Percentiles rank a stretch among this genome's conserved stretches.
Evolutionary conservation across 2,113 vertebrate genomes (phyloP).

Genomic region (Genyomyrus donnyi): DNA sequence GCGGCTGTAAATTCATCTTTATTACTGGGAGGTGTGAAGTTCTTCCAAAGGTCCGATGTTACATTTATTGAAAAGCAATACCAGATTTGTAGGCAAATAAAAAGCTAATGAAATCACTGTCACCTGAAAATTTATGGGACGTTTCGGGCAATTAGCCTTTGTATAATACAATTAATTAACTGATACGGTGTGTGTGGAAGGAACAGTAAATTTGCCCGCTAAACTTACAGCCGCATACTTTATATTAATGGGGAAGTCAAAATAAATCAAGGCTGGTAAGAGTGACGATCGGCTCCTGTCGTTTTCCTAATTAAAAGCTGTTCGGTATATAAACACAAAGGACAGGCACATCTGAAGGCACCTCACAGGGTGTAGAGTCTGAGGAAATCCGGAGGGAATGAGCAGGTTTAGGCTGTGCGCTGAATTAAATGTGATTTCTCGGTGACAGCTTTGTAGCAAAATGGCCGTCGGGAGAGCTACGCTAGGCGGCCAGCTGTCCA

Average conservation of each 20-base stretch:
- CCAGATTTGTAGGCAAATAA: background rate
- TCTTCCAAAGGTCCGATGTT: background rate
- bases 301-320: background rate
- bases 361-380: background rate
- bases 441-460: background rate
- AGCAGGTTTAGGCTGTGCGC: background rate
- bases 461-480: background rate
- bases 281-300: background rate
- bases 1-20: constrained; percentile 9
- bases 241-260: background rate
- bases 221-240: background rate
- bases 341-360: background rate
- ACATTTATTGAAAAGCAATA: background rate
- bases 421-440: background rate
- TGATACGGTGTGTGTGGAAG: background rate
- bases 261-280: background rate
- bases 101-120: background rate
- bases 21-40: background rate
- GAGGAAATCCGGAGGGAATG: background rate
- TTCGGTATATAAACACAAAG: background rate
- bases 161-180: constrained; percentile 7
- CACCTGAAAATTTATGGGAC: background rate
- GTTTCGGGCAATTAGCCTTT: background rate
- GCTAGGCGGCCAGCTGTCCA: too few relatives aligned
- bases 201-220: background rate